phyloP scores from a whole-genome alignment of 2,113 vertebrate species.

The Leptobrachium ailaonicum region DNA sequence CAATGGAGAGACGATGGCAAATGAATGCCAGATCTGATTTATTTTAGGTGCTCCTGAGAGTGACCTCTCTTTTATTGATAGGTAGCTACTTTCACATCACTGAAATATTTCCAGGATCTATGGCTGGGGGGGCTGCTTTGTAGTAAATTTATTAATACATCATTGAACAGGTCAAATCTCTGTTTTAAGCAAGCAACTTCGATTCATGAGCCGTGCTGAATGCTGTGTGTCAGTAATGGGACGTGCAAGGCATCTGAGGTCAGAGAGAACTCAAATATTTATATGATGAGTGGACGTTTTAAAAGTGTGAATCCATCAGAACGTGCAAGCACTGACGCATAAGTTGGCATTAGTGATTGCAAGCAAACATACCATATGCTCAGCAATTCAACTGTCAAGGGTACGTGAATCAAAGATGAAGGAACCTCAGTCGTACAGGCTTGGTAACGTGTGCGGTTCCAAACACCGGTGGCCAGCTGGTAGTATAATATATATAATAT shows the following conservation, averaged over 20 bases:
- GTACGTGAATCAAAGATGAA: too few relatives aligned
- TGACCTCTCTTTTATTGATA: neutral
- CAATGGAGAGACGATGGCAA: too few relatives aligned
- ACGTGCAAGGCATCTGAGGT: slow-evolving; percentile 12
- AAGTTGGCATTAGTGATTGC: too few relatives aligned
- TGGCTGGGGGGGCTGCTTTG: neutral
- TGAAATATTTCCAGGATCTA: neutral
- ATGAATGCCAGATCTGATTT: too few relatives aligned
- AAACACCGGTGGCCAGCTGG: too few relatives aligned
- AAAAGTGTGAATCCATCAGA: neutral
- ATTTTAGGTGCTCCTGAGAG: too few relatives aligned
- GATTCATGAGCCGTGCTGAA: slow-evolving; percentile 5
- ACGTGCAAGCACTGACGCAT: too few relatives aligned
- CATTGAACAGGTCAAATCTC: neutral
- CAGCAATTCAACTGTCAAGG: neutral
- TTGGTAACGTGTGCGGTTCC: too few relatives aligned
- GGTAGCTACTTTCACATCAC: neutral
- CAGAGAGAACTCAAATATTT: slow-evolving; percentile 34
- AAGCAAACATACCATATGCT: too few relatives aligned
- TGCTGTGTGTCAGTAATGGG: slow-evolving; percentile 22
- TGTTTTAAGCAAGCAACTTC: neutral
- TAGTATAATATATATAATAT: too few relatives aligned
- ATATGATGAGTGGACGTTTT: slow-evolving; percentile 33
- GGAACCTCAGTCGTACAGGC: too few relatives aligned
- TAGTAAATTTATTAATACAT: slow-evolving; percentile 17